These are phyloP conservation scores for Sinhomidia bicolor DNA, from an alignment of 2,888 invertebrate genomes.

Conservation along the genomic window DNA sequence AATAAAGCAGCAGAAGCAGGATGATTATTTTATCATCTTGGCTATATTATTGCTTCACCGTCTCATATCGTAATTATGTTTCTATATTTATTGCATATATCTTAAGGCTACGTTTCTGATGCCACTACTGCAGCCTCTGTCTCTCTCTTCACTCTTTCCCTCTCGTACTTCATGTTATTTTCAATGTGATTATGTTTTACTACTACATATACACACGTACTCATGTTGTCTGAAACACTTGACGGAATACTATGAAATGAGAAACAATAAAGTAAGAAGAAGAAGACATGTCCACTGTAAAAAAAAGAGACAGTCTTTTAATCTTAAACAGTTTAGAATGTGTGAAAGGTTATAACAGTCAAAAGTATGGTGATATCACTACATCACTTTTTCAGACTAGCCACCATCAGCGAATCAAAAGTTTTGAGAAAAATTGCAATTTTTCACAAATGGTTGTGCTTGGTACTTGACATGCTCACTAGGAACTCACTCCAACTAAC, in stretches of 20 bases:
- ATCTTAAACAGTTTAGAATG: neutral
- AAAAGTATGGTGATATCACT: conserved; percentile 20
- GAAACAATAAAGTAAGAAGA: neutral
- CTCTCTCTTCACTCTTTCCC: neutral
- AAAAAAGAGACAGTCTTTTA: neutral
- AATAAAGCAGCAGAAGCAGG: neutral
- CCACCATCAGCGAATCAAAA: conserved; percentile 19
- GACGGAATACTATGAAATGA: neutral
- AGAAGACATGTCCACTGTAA: neutral
- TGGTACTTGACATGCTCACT: neutral
- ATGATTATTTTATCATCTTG: conserved; percentile 38
- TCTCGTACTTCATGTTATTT: neutral
- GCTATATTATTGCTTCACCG: conserved; percentile 19
- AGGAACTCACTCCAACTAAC: neutral
- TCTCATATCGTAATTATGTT: conserved; percentile 30
- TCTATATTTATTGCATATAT: conserved; percentile 11
- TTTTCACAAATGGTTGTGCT: neutral
- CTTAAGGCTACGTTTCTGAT: conserved; percentile 26
- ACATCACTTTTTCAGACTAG: neutral
- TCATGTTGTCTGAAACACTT: neutral
- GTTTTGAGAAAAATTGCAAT: conserved; percentile 7
- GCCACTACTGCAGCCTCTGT: neutral
- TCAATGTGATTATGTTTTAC: neutral
- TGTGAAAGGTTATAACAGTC: neutral
- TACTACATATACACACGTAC: neutral